Percentiles rank a stretch among this genome's conserved stretches.
Evolutionary conservation across 2,797 vertebrate species (phyloP).

Genomic region (Mormyrus proboscirostris): DNA sequence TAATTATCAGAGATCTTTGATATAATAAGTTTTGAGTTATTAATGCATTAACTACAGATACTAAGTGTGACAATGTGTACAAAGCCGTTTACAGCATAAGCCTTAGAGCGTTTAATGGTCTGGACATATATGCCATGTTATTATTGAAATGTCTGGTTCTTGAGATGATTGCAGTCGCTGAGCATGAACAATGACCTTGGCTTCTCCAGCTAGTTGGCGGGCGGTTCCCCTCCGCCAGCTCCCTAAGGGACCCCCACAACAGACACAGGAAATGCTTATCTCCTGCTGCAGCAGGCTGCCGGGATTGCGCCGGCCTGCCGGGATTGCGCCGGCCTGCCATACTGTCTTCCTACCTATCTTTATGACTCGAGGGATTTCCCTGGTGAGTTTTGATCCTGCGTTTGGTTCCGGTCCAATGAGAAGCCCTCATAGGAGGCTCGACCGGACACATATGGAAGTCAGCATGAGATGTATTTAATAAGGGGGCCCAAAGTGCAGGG

Average conservation of each 20-base stretch:
- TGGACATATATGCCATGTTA: not conserved
- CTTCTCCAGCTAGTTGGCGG: not conserved
- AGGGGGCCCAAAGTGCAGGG: slow-evolving; percentile 5
- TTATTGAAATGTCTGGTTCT: not conserved
- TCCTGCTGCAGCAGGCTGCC: not conserved
- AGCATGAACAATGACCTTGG: not conserved
- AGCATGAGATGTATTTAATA: slow-evolving; percentile 14
- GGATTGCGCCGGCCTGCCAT: not conserved
- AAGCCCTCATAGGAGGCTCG: not conserved
- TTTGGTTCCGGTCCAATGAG: not conserved
- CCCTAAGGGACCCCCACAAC: not conserved
- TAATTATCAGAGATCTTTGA: not conserved
- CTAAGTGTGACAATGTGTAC: not conserved
- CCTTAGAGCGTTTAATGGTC: not conserved
- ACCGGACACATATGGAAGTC: not conserved
- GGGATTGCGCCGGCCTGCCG: not conserved
- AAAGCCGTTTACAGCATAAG: not conserved
- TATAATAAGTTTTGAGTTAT: not conserved
- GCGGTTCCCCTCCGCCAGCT: not conserved
- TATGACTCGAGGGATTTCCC: slow-evolving; percentile 14
- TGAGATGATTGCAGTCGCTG: not conserved
- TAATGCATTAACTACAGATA: not conserved
- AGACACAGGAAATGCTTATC: not conserved
- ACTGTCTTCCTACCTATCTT: not conserved
- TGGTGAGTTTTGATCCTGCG: not conserved